phyloP scores from a whole-genome alignment of 92 coral and sea anemone species.

The Porites lobata region DNA sequence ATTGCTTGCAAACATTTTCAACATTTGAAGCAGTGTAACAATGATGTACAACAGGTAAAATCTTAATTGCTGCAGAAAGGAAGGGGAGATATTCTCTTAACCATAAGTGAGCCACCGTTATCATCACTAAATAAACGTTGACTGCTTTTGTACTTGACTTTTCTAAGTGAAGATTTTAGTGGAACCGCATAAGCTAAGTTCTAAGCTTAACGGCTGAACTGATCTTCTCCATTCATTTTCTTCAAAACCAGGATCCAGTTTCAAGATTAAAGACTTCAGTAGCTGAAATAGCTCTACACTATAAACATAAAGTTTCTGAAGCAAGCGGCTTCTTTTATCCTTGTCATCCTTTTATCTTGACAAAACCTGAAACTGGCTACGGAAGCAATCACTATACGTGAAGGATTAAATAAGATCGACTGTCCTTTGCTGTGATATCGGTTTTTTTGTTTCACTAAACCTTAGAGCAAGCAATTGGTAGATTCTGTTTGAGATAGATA shows the following conservation, averaged over 20 bases:
- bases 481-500: constrained; percentile 31
- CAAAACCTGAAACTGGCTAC: not conserved
- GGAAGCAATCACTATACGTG: not conserved
- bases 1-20: not conserved
- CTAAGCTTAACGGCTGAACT: not conserved
- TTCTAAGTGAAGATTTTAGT: not conserved
- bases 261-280: not conserved
- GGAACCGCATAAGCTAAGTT: not conserved
- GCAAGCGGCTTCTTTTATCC: constrained; percentile 22
- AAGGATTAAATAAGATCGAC: constrained; percentile 19
- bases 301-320: not conserved
- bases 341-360: constrained; percentile 27
- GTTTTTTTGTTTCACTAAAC: constrained; percentile 24
- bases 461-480: constrained; percentile 16
- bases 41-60: not conserved
- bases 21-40: not conserved
- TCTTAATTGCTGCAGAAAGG: not conserved
- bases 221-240: not conserved
- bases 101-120: not conserved
- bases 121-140: not conserved
- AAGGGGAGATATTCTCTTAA: not conserved
- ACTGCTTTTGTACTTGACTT: not conserved
- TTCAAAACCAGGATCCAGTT: too few species aligned
- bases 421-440: constrained; percentile 15
- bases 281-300: not conserved